Percentiles rank a stretch among this genome's conserved stretches.
These are phyloP conservation scores for Tricholauxania praeusta DNA, from an alignment of 2,888 invertebrate genomes.

Conservation along the genomic window DNA sequence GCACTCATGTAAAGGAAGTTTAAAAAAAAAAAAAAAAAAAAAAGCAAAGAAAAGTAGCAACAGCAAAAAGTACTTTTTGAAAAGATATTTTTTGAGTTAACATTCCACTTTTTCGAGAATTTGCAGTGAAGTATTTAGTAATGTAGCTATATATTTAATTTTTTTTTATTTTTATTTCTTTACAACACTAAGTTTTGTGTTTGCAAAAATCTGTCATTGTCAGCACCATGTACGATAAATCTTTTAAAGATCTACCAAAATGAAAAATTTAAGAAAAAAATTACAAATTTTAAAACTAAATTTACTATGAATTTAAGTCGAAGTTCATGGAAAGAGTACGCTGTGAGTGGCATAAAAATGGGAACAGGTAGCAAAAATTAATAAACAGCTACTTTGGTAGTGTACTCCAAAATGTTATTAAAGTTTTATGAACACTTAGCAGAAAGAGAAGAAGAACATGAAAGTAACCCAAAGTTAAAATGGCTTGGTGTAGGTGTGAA, in stretches of 20 bases:
- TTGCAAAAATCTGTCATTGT: constrained; percentile 23
- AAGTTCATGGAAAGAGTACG: not conserved
- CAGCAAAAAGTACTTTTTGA: too few species aligned
- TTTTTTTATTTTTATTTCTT: not conserved
- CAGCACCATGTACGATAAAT: not conserved
- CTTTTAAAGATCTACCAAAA: too few species aligned
- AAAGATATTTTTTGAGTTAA: too few species aligned
- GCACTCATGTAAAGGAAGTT: too few species aligned
- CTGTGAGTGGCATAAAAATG: not conserved
- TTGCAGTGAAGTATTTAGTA: too few species aligned
- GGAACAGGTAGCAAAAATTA: not conserved
- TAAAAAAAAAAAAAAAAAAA: too few species aligned
- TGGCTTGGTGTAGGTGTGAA: not conserved
- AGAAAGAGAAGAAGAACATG: not conserved
- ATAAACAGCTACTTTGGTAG: not conserved
- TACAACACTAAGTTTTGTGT: not conserved
- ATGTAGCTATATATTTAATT: not conserved
- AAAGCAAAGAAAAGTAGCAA: too few species aligned
- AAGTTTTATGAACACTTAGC: constrained; percentile 16
- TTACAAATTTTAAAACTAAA: too few species aligned
- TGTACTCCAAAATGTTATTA: constrained; percentile 14
- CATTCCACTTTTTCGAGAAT: too few species aligned
- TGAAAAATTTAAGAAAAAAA: too few species aligned
- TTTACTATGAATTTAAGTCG: not conserved
- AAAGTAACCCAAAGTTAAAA: too few species aligned